Evolutionary conservation across 2,113 vertebrate species (phyloP), one percentile per base, ranked within the genome.

Genomic region (Ranitomeya variabilis): DNA sequence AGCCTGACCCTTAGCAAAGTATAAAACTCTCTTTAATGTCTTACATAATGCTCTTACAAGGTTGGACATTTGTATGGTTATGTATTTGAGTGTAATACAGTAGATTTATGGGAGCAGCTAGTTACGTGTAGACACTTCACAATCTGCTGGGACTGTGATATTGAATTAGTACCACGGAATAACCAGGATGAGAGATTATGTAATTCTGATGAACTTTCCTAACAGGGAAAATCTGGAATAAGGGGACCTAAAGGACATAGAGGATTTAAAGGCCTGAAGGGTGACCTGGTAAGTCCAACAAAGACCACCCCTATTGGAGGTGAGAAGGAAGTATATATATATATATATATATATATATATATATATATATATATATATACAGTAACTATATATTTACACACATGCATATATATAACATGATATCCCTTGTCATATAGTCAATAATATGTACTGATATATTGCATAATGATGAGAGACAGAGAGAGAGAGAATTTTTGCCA

Each of bases 181-280:
- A 76, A 52, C 37, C 15, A 19, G 73, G 19, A 52, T 8, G 21
- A 9, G 51, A 71, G 11, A 76, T 52, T 0, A 76, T 76, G 19
- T 45, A 51, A 80, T 18, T 19, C 16, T 60, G 9, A 59, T 57
- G 3, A 6, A 37, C 64, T 60, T n/a, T 31, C 4, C 77, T 89
- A 55, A 83, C 59, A 89, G 87, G 87, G 87, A 4, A 84, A 59
- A 55, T 16, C 57, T 62, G 87, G 87, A 11, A 15, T 71, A 64
- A 66, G 6, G n/a, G 87, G 87, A 84, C 14, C 37, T 18, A 59
- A n/a, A 84, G 87, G 87, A 66, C 7, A 74, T 5, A 23, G 31
- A 13, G 87, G 87, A 64, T 19, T 18, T 55, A 66, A 83, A 67
- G 81, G 87, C 16, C 37, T 19, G 18, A 51, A 37, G 76, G 87